These are phyloP conservation scores for Caenorhabditis auriculariae DNA, from an alignment of 2,888 invertebrate genomes.

Conservation along the genomic window DNA sequence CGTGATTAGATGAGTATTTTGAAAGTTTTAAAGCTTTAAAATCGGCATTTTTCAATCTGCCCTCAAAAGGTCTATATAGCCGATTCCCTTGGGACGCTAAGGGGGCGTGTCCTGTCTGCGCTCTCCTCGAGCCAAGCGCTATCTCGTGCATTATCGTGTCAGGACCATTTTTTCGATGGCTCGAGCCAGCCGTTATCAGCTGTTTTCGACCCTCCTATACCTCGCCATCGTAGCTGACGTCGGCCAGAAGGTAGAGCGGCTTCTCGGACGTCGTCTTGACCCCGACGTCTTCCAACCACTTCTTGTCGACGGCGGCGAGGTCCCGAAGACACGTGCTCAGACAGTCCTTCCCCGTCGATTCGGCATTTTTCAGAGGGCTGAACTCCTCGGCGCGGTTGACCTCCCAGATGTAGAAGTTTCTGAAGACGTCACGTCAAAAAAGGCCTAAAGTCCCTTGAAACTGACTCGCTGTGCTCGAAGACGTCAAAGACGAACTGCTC, in stretches of 20 bases:
- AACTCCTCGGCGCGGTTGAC: slow-evolving; percentile 92
- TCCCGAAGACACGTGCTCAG: slow-evolving; percentile 73
- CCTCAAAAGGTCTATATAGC: too few species aligned
- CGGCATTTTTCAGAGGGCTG: slow-evolving; percentile 91
- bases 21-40: too few species aligned
- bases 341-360: slow-evolving; percentile 76
- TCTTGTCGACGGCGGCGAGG: slow-evolving; percentile 14
- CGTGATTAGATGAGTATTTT: too few species aligned
- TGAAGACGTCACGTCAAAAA: slow-evolving; percentile 35
- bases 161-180: too few species aligned
- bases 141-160: too few species aligned
- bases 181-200: too few species aligned
- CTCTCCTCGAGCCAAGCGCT: too few species aligned
- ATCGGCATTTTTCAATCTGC: too few species aligned
- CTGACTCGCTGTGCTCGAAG: slow-evolving; percentile 82
- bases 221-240: slow-evolving; percentile 22
- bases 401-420: slow-evolving; percentile 81
- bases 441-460: background rate
- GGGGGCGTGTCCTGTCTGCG: too few species aligned
- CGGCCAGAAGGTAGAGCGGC: slow-evolving; percentile 11
- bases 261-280: slow-evolving; percentile 1
- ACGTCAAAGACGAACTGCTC: slow-evolving; percentile 99
- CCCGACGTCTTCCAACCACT: slow-evolving; percentile 17
- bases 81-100: too few species aligned
- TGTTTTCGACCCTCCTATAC: too few species aligned